phyloP scores from a whole-genome alignment of 2,113 vertebrate species.

The Henicopernis longicauda region DNA sequence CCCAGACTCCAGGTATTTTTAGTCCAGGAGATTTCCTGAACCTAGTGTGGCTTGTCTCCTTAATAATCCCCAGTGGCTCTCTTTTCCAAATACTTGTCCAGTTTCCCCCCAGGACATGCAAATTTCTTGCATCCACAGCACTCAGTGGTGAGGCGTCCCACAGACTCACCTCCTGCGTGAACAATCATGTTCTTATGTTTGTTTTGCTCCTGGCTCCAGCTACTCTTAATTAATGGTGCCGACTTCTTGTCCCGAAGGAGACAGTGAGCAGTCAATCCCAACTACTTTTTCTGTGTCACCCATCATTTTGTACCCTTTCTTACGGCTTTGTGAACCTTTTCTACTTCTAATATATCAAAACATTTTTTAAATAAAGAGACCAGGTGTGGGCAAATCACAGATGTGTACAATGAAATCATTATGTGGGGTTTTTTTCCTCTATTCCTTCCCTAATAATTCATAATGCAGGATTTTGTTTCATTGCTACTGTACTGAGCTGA shows the following conservation, averaged over 20 bases:
- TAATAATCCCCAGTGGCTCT: conserved; percentile 17
- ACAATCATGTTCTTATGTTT: not conserved
- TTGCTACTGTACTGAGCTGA: not conserved
- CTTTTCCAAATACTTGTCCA: conserved; percentile 14
- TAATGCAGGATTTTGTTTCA: not conserved
- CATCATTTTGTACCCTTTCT: not conserved
- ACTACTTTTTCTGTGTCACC: not conserved
- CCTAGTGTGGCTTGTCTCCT: not conserved
- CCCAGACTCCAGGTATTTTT: not conserved
- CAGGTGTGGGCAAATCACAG: not conserved
- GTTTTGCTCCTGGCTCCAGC: conserved; percentile 41
- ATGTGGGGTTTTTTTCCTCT: not conserved
- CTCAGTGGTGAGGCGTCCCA: conserved; percentile 8
- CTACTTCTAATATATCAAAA: not conserved
- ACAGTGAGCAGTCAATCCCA: not conserved
- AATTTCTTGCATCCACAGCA: conserved; percentile 35
- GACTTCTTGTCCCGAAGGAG: not conserved
- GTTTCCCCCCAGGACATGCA: conserved; percentile 48
- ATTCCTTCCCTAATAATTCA: not conserved
- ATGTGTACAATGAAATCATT: not conserved
- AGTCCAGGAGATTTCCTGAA: not conserved
- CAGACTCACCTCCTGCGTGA: conserved; percentile 31
- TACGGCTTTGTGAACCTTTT: not conserved
- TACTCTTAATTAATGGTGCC: conserved; percentile 16
- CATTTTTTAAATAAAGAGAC: not conserved